These are phyloP conservation scores for Coremacera marginata DNA, from an alignment of 2,888 invertebrate species.

Conservation along the genomic window DNA sequence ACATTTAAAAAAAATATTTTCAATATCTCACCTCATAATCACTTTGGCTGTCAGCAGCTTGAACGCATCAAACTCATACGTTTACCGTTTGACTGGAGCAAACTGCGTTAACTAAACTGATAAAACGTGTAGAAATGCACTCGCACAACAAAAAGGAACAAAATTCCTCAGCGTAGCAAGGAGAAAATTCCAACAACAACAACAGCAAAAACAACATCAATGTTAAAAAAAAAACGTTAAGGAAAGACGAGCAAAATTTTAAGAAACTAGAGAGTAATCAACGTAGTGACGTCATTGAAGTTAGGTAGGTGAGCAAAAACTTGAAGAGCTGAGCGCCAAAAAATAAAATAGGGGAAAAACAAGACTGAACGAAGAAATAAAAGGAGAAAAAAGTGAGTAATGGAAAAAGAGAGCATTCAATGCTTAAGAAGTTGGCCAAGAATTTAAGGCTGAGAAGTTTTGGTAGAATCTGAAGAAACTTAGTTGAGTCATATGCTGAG, in stretches of 20 bases:
- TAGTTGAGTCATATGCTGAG: constrained; percentile 28
- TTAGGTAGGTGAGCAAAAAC: neutral
- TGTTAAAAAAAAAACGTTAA: neutral
- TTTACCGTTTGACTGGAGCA: constrained; percentile 48
- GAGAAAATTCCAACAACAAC: neutral
- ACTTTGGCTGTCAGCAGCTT: neutral
- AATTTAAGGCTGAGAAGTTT: too few relatives aligned
- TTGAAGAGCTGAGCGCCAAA: constrained; percentile 29
- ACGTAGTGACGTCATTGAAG: constrained; percentile 13
- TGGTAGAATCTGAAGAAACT: neutral
- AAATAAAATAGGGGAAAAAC: constrained; percentile 54
- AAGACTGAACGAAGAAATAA: constrained; percentile 58
- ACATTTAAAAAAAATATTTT: neutral
- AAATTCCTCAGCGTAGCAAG: constrained; percentile 23
- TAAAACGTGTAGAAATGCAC: constrained; percentile 58
- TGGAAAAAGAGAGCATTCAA: neutral
- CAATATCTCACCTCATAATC: neutral
- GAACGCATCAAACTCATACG: neutral
- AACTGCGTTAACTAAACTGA: constrained; percentile 55
- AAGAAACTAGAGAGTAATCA: constrained; percentile 9
- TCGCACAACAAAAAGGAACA: constrained; percentile 17
- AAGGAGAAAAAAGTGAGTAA: constrained; percentile 23
- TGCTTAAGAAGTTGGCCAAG: neutral
- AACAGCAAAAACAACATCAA: neutral
- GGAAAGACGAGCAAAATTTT: neutral